Evolutionary conservation across 2,888 invertebrate species (phyloP), one percentile per base, ranked within the genome.

Genomic region (Metacarcinus magister): DNA sequence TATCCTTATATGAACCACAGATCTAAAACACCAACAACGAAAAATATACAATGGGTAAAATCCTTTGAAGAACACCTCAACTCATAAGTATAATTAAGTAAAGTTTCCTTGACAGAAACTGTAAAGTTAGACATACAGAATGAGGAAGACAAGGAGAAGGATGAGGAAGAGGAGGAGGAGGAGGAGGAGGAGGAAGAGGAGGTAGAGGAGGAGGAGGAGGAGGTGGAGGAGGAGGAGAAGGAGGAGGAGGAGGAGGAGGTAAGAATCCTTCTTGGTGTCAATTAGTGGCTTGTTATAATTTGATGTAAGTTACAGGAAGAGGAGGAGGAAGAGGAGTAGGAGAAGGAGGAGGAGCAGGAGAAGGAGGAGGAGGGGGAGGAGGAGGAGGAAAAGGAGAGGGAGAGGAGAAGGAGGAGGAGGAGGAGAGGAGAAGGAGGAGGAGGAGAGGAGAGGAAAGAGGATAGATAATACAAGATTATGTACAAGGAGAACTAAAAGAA

Each of bases 251-350:
- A 32, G 32, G 82, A 28, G 32, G 82, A 10, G 32, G 82, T 28
- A 82, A 82, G 28, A 13, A 28, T 82, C 82, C 28, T 82, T 82
- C 82, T 28, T 32, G 28, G 82, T 82, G 82, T 82, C 82, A 82
- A 82, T 82, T 82, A 82, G 82, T 82, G 82, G 82, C 82, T 82
- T 28, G 82, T 82, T 82, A 82, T 32, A 82, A 82, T 32, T 8
- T 82, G 82, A 82, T 82, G 82, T 32, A 82, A 13, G 82, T 67
- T 67, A 23, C 19, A 67, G 19, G 67, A 82, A 4, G 28, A 10
- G 82, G 82, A 82, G 28, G 16, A 82, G 32, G 82, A 32, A 13
- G 32, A 32, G 8, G 82, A 82, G 28, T 16, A 67, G n/a, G 54
- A 54, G 19, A 13, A 54, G 19, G 16, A 54, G 19, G 54, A 54